Evolutionary conservation across 2,113 vertebrate genomes (phyloP).

Genomic region (Eulemur macaco): DNA sequence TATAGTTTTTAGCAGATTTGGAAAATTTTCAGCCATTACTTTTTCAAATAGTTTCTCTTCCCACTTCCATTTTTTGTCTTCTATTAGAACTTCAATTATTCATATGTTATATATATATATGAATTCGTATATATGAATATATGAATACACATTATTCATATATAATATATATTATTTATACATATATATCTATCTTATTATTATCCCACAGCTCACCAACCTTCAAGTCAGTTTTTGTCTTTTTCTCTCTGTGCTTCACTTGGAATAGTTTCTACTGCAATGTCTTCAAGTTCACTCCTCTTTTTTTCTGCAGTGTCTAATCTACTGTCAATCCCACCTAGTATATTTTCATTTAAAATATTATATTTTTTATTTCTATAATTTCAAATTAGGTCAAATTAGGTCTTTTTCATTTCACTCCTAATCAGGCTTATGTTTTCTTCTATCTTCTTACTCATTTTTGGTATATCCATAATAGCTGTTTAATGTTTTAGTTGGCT

Average conservation of each 20-base stretch:
- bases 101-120: neutral
- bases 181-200: neutral
- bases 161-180: neutral
- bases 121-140: no score
- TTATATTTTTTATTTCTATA: neutral
- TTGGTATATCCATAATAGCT: neutral
- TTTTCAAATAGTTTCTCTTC: neutral
- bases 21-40: neutral
- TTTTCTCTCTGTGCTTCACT: neutral
- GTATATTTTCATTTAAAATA: slow-evolving; percentile 1
- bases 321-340: neutral
- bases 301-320: neutral
- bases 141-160: neutral
- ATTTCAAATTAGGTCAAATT: neutral
- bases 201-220: neutral
- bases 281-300: slow-evolving; percentile 5
- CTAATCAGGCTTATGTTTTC: neutral
- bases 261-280: neutral
- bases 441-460: neutral
- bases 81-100: neutral
- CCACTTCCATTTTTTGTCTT: neutral
- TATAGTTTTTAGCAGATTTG: neutral
- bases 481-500: slow-evolving; percentile 12
- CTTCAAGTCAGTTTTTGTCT: neutral
- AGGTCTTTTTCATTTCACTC: neutral